phyloP scores from a whole-genome alignment of 2,797 vertebrate genomes.

The Myripristis jacobus region DNA sequence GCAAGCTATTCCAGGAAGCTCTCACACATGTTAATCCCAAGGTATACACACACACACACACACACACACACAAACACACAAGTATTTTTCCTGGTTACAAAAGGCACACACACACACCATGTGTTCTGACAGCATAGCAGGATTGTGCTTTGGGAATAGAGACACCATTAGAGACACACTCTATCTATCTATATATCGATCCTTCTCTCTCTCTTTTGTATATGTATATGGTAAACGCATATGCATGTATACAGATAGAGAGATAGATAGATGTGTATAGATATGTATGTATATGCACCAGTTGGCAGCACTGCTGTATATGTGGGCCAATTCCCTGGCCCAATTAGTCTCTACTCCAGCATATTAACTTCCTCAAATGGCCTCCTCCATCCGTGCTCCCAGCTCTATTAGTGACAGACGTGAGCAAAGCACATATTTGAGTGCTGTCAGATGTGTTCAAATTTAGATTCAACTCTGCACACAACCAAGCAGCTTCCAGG shows the following conservation, averaged over 20 bases:
- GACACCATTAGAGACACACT: no score
- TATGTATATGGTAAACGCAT: no score
- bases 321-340: conserved; percentile 77
- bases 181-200: no score
- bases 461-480: neutral
- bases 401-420: neutral
- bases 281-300: conserved; percentile 5
- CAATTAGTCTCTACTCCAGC: conserved; percentile 63
- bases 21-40: conserved; percentile 85
- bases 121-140: no score
- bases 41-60: conserved; percentile 73
- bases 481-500: neutral
- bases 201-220: no score
- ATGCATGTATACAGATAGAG: no score
- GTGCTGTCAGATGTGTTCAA: neutral
- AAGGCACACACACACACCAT: conserved; percentile 26
- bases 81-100: no score
- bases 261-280: no score
- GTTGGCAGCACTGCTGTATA: conserved; percentile 41
- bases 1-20: conserved; percentile 87
- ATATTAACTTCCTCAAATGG: conserved; percentile 27
- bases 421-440: neutral
- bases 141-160: no score
- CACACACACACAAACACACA: conserved; percentile 8
- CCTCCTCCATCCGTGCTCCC: conserved; percentile 2